These are phyloP conservation scores for Chrysolina haemoptera DNA, from an alignment of 2,888 invertebrate species.

Conservation along the genomic window DNA sequence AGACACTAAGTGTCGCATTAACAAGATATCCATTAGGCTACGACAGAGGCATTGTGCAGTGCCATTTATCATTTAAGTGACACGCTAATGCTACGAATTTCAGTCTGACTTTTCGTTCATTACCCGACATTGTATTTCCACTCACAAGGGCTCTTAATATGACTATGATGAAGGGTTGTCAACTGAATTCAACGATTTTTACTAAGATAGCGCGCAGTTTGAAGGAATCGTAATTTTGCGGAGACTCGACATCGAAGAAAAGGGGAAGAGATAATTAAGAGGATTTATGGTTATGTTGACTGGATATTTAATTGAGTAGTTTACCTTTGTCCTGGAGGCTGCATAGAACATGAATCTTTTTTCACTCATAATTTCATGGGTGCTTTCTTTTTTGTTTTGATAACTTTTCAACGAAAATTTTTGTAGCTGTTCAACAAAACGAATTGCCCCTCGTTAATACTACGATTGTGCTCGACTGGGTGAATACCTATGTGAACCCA, in stretches of 20 bases:
- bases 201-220: constrained; percentile 18
- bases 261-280: background rate
- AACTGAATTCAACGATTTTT: constrained; percentile 31
- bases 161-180: constrained; percentile 37
- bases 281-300: background rate
- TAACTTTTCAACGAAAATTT: too few species aligned
- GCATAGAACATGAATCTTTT: too few species aligned
- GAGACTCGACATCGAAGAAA: background rate
- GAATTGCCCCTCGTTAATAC: too few species aligned
- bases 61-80: constrained; percentile 39
- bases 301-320: background rate
- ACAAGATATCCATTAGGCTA: constrained; percentile 37
- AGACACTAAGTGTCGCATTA: constrained; percentile 33
- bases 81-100: constrained; percentile 37
- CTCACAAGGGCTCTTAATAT: constrained; percentile 36
- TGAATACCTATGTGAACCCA: too few species aligned
- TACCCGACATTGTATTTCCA: constrained; percentile 40
- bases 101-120: constrained; percentile 40
- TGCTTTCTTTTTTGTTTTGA: too few species aligned
- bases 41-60: constrained; percentile 32
- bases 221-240: constrained; percentile 14
- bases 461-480: too few species aligned
- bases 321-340: too few species aligned
- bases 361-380: too few species aligned
- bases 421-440: too few species aligned